A percentile compares a stretch with the other conserved stretches of the same genome.
These are phyloP conservation scores for Sipha flava DNA, from an alignment of 1,140 invertebrate genomes.

Conservation along the genomic window DNA sequence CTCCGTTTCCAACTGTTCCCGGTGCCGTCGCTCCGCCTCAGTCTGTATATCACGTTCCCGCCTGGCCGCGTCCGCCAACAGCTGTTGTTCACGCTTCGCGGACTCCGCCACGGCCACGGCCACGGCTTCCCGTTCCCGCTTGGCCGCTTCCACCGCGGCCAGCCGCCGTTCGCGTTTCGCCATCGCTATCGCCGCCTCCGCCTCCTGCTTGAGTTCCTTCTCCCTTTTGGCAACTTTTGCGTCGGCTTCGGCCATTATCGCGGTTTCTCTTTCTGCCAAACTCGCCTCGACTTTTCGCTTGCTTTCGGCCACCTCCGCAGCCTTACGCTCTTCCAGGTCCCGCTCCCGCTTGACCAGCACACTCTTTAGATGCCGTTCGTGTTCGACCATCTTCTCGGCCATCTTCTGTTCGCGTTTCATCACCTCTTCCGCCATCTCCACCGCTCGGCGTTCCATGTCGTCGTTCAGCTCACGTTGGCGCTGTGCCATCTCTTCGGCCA, in stretches of 20 bases:
- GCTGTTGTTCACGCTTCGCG: neutral
- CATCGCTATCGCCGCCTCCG: neutral
- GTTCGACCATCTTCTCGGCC: neutral
- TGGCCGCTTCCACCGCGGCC: neutral
- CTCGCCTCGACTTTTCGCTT: neutral
- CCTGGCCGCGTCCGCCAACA: neutral
- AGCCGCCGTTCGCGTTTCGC: neutral
- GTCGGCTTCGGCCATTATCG: neutral
- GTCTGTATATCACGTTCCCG: neutral
- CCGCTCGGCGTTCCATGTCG: neutral
- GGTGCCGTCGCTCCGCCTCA: neutral
- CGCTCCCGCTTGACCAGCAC: neutral
- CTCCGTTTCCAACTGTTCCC: neutral
- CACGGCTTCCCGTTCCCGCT: neutral
- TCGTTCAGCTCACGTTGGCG: neutral
- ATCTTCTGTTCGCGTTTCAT: neutral
- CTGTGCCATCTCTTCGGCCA: neutral
- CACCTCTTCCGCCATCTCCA: neutral
- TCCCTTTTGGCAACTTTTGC: neutral
- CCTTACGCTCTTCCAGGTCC: neutral
- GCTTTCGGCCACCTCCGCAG: neutral
- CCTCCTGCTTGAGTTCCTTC: neutral
- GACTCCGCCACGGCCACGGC: neutral
- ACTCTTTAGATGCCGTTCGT: neutral
- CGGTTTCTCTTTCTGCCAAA: too few relatives aligned